A percentile compares a stretch with the other conserved stretches of the same genome.
phyloP scores from a whole-genome alignment of 2,888 invertebrate genomes.

The Machimus atricapillus region DNA sequence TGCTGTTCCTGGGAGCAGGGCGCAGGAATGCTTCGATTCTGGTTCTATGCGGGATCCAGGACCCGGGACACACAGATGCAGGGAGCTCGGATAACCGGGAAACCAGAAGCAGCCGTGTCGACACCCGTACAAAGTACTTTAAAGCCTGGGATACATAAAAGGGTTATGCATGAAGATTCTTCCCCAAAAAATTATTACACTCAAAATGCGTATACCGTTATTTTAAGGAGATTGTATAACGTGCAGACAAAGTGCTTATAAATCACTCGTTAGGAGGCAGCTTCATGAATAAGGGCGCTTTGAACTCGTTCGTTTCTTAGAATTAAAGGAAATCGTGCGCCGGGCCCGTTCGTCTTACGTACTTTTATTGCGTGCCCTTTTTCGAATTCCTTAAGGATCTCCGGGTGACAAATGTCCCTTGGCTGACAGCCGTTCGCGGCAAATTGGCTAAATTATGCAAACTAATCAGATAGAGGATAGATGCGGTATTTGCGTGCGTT shows the following conservation, averaged over 20 bases:
- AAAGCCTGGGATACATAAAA: neutral
- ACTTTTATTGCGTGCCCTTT: neutral
- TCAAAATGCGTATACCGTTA: constrained; percentile 24
- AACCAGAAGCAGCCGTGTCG: neutral
- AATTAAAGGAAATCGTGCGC: constrained; percentile 13
- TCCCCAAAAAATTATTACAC: constrained; percentile 2
- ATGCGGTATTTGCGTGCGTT: neutral
- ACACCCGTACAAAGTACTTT: neutral
- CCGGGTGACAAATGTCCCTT: neutral
- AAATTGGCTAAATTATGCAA: neutral
- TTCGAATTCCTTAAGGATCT: neutral
- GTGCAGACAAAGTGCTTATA: neutral
- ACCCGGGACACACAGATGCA: neutral
- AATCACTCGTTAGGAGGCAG: constrained; percentile 4
- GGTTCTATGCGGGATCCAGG: neutral
- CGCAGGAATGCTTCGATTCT: neutral
- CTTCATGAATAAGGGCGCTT: neutral
- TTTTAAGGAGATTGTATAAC: constrained; percentile 19
- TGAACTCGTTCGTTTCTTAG: neutral
- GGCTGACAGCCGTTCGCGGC: neutral
- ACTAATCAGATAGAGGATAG: neutral
- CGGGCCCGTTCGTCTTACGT: neutral
- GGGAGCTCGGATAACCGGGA: neutral
- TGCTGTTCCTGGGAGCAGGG: neutral
- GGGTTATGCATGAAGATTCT: constrained; percentile 5